Conservation (phyloP, 2,797 vertebrate genomes). For the Alauda arvensis region DNA sequence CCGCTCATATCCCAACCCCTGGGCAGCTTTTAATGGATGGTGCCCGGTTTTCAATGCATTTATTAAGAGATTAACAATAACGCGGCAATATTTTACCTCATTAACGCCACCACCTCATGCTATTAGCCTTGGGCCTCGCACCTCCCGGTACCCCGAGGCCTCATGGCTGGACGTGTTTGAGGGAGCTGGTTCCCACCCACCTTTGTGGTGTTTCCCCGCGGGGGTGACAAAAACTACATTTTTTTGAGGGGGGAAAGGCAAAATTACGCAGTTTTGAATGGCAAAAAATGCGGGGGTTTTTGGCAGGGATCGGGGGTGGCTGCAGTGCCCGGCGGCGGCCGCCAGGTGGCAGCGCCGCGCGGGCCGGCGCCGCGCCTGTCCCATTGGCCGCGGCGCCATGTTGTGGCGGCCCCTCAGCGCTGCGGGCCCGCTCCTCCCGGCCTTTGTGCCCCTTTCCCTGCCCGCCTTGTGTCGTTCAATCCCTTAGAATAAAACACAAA, state of each 20-base stretch:
- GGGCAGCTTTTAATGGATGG: conserved; percentile 14
- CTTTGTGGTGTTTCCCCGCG: rapidly evolving
- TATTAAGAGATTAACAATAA: conserved; percentile 18
- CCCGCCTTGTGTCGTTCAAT: rapidly evolving
- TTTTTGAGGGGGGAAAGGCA: rapidly evolving
- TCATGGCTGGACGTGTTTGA: rapidly evolving
- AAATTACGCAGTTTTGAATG: rapidly evolving
- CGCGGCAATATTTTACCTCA: neutral
- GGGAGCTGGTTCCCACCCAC: rapidly evolving
- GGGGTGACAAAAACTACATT: neutral
- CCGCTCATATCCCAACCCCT: neutral
- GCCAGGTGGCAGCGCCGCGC: conserved; percentile 33
- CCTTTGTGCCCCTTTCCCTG: rapidly evolving
- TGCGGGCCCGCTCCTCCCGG: neutral
- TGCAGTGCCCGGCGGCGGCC: neutral
- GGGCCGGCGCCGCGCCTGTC: neutral
- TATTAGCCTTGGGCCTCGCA: neutral
- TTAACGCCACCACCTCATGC: neutral
- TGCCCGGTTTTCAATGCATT: conserved; percentile 14
- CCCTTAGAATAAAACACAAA: neutral
- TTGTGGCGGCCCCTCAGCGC: neutral
- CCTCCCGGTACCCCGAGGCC: rapidly evolving
- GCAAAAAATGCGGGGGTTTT: neutral
- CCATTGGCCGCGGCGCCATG: conserved; percentile 29
- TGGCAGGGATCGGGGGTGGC: rapidly evolving